Base-by-base conservation (phyloP, 2,888 invertebrate species). In the Tinea semifulvella region DNA sequence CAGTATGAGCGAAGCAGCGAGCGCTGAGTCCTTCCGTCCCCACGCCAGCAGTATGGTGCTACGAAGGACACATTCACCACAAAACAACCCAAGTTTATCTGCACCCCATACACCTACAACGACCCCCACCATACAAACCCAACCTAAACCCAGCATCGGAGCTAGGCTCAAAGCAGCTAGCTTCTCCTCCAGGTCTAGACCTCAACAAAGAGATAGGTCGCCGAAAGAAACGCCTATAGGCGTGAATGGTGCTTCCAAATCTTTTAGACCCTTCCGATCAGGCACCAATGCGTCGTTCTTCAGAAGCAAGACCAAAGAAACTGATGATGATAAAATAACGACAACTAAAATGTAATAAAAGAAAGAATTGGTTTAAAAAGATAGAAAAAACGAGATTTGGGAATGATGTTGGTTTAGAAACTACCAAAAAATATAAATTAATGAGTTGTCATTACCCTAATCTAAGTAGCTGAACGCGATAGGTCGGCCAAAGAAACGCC, bases 61-160 rank as follows among this genome's bases (percentile, higher is more conserved):
- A 45, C 67, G 74, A 0, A 65, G 69, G 13, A 65, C 64, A 11
- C n/a, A n/a, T n/a, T n/a, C n/a, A n/a, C 56, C 60, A 48, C 57
- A 60, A 43, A 54, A 60, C 31, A 49, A 53, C 18, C 10, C 36
- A 6, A 67, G 66, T 46, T 51, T 62, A 48, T 77, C 77, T 1
- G 79, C 79, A 43, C 79, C 79, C 47, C 79, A 80, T 71, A 76
- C 79, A 42, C 79, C 79, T 51, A 75, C 76, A 18, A 58, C 65
- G 22, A 49, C 63, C 16, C 69, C 67, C 53, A 51, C 50, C 36
- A 47, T 49, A 19, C 60, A 49, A 14, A 49, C 46, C 14, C 3
- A 16, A 45, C 18, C 50, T 47, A 28, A 43, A 7, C 28, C 39
- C n/a, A 39, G 40, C 11, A 18, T 26, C 3, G 20, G 39, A 13